Conservation (phyloP, 2,888 invertebrate species). For the Acanthosepion esculentum region DNA sequence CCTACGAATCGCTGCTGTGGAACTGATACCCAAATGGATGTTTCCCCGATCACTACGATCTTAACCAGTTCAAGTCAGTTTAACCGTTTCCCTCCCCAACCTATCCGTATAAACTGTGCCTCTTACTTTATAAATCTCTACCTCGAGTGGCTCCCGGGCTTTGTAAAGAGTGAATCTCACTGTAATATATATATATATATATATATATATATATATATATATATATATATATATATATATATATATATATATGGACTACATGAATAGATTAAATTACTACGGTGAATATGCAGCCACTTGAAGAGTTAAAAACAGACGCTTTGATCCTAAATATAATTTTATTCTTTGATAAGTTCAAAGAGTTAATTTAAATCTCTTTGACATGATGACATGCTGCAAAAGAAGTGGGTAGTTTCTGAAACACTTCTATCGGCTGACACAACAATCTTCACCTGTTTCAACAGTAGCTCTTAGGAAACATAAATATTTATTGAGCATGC, state of each 20-base stretch:
- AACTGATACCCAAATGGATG: too few relatives aligned
- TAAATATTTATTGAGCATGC: too few relatives aligned
- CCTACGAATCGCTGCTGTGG: too few relatives aligned
- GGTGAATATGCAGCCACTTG: background rate
- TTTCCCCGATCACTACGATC: too few relatives aligned
- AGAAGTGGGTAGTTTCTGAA: background rate
- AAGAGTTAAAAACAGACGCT: background rate
- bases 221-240: background rate
- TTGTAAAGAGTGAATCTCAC: too few relatives aligned
- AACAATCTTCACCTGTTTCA: background rate
- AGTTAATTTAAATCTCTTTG: background rate
- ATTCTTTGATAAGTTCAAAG: background rate
- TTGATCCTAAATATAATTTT: conserved; percentile 17
- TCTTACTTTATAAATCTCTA: too few relatives aligned
- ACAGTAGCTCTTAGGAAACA: background rate
- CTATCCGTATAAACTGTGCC: too few relatives aligned
- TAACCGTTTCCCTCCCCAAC: too few relatives aligned
- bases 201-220: background rate
- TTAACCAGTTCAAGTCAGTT: too few relatives aligned
- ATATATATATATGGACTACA: background rate
- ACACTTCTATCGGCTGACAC: background rate
- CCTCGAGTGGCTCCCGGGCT: too few relatives aligned
- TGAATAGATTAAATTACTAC: too few relatives aligned
- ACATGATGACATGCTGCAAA: background rate
- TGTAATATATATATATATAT: background rate